A percentile compares a stretch with the other conserved stretches of the same genome.
Conservation (phyloP, 2,888 invertebrate species). For the Eupithecia subfuscata region DNA sequence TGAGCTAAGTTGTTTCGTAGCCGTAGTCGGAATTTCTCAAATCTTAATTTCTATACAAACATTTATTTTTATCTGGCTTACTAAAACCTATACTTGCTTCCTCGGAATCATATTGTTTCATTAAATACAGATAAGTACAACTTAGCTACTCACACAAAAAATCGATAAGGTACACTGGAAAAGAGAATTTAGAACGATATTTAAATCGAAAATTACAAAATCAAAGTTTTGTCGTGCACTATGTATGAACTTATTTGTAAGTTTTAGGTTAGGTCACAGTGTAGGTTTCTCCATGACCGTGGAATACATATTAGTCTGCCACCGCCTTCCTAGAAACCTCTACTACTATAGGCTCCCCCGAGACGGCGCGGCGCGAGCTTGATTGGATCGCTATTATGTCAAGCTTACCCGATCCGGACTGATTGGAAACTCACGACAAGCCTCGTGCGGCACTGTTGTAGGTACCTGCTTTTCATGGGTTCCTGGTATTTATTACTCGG, state of each 20-base stretch:
- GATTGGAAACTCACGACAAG: slow-evolving; percentile 22
- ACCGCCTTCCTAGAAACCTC: not conserved
- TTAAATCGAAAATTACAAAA: not conserved
- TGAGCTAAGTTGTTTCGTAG: too few relatives aligned
- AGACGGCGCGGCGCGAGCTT: slow-evolving; percentile 24
- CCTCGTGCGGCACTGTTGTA: not conserved
- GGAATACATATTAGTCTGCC: not conserved
- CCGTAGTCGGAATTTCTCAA: too few relatives aligned
- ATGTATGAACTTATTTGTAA: too few relatives aligned
- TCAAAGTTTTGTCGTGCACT: not conserved
- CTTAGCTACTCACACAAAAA: not conserved
- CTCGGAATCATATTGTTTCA: not conserved
- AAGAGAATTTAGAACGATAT: not conserved
- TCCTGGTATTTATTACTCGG: not conserved
- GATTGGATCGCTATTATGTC: slow-evolving; percentile 34
- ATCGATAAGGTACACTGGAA: not conserved
- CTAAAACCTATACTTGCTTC: too few relatives aligned
- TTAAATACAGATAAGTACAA: not conserved
- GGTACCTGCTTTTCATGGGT: not conserved
- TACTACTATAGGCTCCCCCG: slow-evolving; percentile 18
- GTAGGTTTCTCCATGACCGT: not conserved
- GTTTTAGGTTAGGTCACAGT: not conserved
- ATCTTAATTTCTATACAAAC: too few relatives aligned
- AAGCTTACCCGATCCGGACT: slow-evolving; percentile 28
- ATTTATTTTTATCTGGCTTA: too few relatives aligned